phyloP scores from a whole-genome alignment of 2,113 vertebrate genomes.

The Odocoileus hemionus region DNA sequence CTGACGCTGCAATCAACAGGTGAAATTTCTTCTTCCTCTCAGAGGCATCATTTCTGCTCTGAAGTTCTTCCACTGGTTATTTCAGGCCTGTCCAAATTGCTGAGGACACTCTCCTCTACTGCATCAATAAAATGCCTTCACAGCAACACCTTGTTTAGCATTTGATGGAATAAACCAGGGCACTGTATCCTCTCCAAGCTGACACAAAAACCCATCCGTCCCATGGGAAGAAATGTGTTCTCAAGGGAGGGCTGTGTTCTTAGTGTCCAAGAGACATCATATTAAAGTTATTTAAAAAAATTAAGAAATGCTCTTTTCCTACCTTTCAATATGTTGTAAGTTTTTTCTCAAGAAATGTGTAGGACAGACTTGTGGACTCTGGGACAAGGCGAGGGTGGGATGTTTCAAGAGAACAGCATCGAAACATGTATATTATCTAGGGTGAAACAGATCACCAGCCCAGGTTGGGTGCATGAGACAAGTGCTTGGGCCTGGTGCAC shows the following conservation, averaged over 20 bases:
- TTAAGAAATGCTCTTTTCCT: neutral
- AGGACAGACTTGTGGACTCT: neutral
- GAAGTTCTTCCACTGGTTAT: neutral
- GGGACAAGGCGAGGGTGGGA: too few species aligned
- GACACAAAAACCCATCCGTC: neutral
- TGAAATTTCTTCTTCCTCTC: neutral
- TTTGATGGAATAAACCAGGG: neutral
- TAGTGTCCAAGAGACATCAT: neutral
- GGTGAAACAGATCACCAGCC: too few species aligned
- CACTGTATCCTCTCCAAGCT: neutral
- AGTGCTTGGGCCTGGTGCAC: too few species aligned
- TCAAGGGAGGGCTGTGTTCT: neutral
- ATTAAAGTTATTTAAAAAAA: neutral
- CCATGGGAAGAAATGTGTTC: neutral
- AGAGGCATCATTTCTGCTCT: neutral
- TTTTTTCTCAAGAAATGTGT: neutral
- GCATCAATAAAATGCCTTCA: neutral
- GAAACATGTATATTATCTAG: too few species aligned
- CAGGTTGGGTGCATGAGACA: too few species aligned
- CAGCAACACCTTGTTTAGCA: neutral
- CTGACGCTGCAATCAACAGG: neutral
- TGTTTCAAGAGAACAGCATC: too few species aligned
- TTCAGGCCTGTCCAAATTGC: neutral
- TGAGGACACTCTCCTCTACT: neutral
- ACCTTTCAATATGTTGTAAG: neutral